These are phyloP conservation scores for Spodoptera frugiperda DNA, from an alignment of 1,140 invertebrate genomes.

Conservation along the genomic window DNA sequence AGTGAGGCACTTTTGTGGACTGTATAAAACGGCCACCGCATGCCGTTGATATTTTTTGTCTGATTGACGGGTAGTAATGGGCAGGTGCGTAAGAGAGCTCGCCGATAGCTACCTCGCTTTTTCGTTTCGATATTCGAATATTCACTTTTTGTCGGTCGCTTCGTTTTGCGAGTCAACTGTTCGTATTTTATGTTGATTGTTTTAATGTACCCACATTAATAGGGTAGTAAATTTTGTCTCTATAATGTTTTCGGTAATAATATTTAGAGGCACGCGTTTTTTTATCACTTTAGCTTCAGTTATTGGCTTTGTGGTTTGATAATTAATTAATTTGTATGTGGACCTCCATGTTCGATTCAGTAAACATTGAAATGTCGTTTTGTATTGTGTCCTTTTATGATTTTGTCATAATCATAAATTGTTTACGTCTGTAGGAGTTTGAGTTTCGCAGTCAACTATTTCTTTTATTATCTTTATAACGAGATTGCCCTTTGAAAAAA, in stretches of 20 bases:
- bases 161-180: slow-evolving; percentile 66
- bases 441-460: slow-evolving; percentile 14
- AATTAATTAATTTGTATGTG: slow-evolving; percentile 34
- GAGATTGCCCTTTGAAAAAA: slow-evolving; percentile 27
- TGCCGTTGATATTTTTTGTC: slow-evolving; percentile 80
- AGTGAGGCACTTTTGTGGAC: slow-evolving; percentile 84
- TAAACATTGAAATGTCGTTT: not conserved
- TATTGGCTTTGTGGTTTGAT: slow-evolving; percentile 11
- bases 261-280: not conserved
- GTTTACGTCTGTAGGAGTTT: slow-evolving; percentile 11
- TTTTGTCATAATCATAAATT: slow-evolving; percentile 19
- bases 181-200: slow-evolving; percentile 63
- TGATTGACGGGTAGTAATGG: slow-evolving; percentile 84
- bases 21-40: slow-evolving; percentile 82
- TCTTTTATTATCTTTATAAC: slow-evolving; percentile 27
- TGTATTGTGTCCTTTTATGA: slow-evolving; percentile 1
- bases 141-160: slow-evolving; percentile 69
- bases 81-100: slow-evolving; percentile 78
- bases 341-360: not conserved
- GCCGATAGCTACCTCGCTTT: slow-evolving; percentile 79
- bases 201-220: slow-evolving; percentile 48
- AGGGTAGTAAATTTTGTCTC: slow-evolving; percentile 51
- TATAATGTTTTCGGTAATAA: slow-evolving; percentile 34
- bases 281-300: not conserved
- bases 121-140: slow-evolving; percentile 67